These are phyloP conservation scores for Lycophotia porphyrea DNA, from an alignment of 2,888 invertebrate genomes.

Conservation along the genomic window DNA sequence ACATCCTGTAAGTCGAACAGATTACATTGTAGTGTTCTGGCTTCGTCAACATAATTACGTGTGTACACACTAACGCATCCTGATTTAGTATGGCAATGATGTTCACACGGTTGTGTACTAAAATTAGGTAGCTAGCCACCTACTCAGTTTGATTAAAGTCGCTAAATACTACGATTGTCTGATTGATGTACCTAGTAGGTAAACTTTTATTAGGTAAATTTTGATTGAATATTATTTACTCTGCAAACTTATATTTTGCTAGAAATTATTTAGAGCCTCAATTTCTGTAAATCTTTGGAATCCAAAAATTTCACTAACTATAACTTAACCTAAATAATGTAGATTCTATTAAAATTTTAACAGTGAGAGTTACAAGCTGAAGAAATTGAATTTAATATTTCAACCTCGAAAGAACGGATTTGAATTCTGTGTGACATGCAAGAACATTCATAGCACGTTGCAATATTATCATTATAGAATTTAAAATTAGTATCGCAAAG, in stretches of 20 bases:
- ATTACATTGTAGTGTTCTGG: constrained; percentile 65
- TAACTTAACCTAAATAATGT: neutral
- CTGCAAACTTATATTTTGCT: neutral
- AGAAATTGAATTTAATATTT: too few species aligned
- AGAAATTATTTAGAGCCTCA: neutral
- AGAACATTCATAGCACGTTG: neutral
- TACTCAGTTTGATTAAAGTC: neutral
- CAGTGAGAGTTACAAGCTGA: neutral
- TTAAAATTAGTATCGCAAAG: too few species aligned
- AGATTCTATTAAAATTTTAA: neutral
- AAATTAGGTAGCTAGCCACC: neutral
- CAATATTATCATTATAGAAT: neutral
- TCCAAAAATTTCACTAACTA: neutral
- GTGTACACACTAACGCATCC: constrained; percentile 1
- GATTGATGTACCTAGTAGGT: neutral
- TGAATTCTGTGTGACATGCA: neutral
- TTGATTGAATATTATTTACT: neutral
- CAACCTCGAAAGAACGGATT: too few species aligned
- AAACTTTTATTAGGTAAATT: neutral
- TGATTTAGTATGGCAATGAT: constrained; percentile 5
- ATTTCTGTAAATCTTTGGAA: neutral
- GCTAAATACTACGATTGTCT: neutral
- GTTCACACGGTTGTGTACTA: neutral
- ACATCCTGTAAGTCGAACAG: constrained; percentile 69
- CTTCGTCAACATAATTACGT: constrained; percentile 51